A percentile compares a stretch with the other conserved stretches of the same genome.
Conservation (phyloP, 2,888 invertebrate species). For the Drosophila setosimentum region DNA sequence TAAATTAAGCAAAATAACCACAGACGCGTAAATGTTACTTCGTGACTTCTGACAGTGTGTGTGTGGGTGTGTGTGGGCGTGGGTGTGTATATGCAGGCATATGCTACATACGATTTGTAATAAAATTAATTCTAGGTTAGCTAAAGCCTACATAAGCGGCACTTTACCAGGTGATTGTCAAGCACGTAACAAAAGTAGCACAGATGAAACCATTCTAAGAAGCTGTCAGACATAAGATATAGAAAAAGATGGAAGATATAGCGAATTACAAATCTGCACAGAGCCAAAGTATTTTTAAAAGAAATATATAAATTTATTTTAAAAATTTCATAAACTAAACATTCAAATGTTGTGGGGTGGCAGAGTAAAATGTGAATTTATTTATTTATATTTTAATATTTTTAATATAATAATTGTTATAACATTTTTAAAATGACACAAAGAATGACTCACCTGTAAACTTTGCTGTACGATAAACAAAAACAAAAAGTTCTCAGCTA, state of each 20-base stretch:
- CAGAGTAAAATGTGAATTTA: not conserved
- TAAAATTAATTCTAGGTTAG: slow-evolving; percentile 14
- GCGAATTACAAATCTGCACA: not conserved
- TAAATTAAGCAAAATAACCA: slow-evolving; percentile 73
- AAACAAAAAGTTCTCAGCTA: not conserved
- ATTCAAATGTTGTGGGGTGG: not conserved
- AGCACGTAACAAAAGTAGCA: not conserved
- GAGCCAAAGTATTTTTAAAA: not conserved
- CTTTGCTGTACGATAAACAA: not conserved
- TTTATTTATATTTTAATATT: not conserved
- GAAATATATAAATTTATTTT: not conserved
- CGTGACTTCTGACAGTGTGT: slow-evolving; percentile 52
- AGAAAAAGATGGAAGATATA: not conserved
- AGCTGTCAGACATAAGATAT: not conserved
- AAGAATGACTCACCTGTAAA: not conserved
- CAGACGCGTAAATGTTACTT: slow-evolving; percentile 68
- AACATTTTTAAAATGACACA: not conserved
- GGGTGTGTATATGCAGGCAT: slow-evolving; percentile 16
- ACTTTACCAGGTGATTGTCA: not conserved
- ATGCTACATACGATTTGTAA: slow-evolving; percentile 31
- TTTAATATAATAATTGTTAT: not conserved
- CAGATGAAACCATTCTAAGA: not conserved
- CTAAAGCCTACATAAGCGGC: not conserved
- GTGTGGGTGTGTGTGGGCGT: slow-evolving; percentile 5
- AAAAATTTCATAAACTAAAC: not conserved